Evolutionary conservation across 1,140 invertebrate species (phyloP), one percentile per base, ranked within the genome.

Genomic region (Listronotus oregonensis): DNA sequence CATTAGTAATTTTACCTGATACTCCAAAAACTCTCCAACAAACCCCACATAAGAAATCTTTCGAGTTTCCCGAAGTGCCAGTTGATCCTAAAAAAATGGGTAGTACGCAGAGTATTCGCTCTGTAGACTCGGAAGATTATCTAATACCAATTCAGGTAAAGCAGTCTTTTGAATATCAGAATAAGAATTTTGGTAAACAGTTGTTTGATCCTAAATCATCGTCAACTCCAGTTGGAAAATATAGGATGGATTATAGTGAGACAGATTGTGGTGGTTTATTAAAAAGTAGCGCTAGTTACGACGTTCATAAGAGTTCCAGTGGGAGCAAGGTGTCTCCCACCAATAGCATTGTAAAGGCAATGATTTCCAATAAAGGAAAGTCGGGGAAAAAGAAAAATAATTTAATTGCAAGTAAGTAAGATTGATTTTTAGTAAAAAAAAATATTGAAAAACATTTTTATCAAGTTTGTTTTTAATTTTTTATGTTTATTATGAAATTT

Each of bases 311-410:
- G 60, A 67, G 40, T 37, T 32, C 61, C 15, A 63, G 56, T 40
- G 70, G 72, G 31, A 69, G 50, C 34, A 79, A 79, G 69, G 72
- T 77, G 17, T 79, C 78, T 0, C 78, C 78, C 7, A 78, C 76
- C 9, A 78, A 77, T 69, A 76, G 73, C 3, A 75, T 79, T 44
- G 77, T 78, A 8, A 69, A 74, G 6, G 76, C 75, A 8, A 77
- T 73, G 72, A 78, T 77, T 49, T 75, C 75, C 0, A 74, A 69
- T 51, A 80, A 82, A 47, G 79, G 74, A 10, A 71, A 81, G 61
- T 78, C 79, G 9, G 74, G 85, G 6, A 83, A 88, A 78, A 87
- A 92, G 82, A 87, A 87, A 75, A 88, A 90, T 74, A 86, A 86
- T 8, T 81, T 91, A 27, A 79, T 91, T 44, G 84, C 86, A 60